Evolutionary conservation across 2,113 vertebrate genomes (phyloP), one percentile per base, ranked within the genome.

Genomic region (Elaphurus davidianus): DNA sequence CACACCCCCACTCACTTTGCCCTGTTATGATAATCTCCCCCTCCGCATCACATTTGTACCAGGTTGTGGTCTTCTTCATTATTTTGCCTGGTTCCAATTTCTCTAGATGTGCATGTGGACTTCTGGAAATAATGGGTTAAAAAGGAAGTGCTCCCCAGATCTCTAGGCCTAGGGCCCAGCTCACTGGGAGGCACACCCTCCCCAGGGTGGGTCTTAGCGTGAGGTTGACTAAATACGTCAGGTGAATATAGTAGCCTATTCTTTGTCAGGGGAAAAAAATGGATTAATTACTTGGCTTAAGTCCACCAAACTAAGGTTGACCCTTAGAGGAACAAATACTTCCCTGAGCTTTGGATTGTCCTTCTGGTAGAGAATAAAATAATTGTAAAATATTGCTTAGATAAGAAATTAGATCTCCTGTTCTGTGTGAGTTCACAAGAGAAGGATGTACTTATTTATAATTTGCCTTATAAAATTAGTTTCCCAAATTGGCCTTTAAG

Each of bases 291-390:
- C 5, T 60, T 97, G 91, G 36, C 97, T 96, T 1, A 0, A 81
- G 55, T 92, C 91, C 85, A 90, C 36, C 97, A 90, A 71, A 96
- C 52, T 59, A 96, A 95, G 52, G 92, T 74, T 94, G 64, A 45
- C 23, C 96, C 95, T 91, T 83, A 97, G 98, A 93, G 55, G 95
- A 98, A 90, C 85, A 83, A 98, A 97, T 81, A 93, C 52, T 97
- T 97, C 27, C 81, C 74, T 59, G 52, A 89, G 76, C 59, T 95
- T 94, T 97, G 14, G 92, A 87, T 84, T 95, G 59, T 84, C 97
- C 50, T 97, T 97, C 87, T 84, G 64, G 7, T 67, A 54, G 93
- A 84, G 93, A 83, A 85, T 98, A 82, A 96, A 97, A 97, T 82
- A 88, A 76, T 83, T 97, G 62, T 84, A 96, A 96, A 98, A 98